Conservation (phyloP, 2,888 invertebrate genomes). For the Dendrolimus pini region DNA sequence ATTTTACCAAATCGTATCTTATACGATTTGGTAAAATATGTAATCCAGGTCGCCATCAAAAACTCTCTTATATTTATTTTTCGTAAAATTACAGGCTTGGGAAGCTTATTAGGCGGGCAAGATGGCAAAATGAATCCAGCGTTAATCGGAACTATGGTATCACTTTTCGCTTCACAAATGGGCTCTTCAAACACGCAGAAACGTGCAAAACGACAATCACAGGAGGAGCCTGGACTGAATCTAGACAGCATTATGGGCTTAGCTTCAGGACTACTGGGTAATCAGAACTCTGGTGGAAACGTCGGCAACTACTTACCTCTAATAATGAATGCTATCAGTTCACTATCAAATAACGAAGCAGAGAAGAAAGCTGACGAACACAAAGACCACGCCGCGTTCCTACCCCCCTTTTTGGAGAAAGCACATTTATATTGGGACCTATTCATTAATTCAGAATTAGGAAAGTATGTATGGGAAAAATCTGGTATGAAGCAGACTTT, state of each 20-base stretch:
- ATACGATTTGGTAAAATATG: too few species aligned
- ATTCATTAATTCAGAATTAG: constrained; percentile 86
- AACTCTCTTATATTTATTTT: too few species aligned
- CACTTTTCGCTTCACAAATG: constrained; percentile 64
- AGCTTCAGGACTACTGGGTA: constrained; percentile 74
- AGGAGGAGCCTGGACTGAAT: constrained; percentile 62
- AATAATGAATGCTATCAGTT: constrained; percentile 79
- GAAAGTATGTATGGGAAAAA: constrained; percentile 83
- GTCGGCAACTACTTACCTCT: constrained; percentile 77
- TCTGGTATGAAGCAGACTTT: constrained; percentile 83
- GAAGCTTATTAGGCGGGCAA: constrained; percentile 76
- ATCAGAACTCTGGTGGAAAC: constrained; percentile 50
- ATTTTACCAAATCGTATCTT: too few species aligned
- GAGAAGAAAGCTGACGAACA: constrained; percentile 78
- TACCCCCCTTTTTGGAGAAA: constrained; percentile 80
- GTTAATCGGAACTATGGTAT: constrained; percentile 65
- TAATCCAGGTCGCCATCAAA: too few species aligned
- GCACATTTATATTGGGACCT: constrained; percentile 86
- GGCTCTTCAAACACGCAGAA: constrained; percentile 34
- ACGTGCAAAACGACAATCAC: constrained; percentile 38
- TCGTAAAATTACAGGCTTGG: constrained; percentile 44
- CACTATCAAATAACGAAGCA: constrained; percentile 79
- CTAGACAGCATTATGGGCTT: constrained; percentile 71
- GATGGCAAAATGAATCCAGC: constrained; percentile 76
- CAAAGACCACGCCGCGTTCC: constrained; percentile 82